Conservation (phyloP, 2,797 vertebrate species). For the Cacajao melanocephalus region DNA sequence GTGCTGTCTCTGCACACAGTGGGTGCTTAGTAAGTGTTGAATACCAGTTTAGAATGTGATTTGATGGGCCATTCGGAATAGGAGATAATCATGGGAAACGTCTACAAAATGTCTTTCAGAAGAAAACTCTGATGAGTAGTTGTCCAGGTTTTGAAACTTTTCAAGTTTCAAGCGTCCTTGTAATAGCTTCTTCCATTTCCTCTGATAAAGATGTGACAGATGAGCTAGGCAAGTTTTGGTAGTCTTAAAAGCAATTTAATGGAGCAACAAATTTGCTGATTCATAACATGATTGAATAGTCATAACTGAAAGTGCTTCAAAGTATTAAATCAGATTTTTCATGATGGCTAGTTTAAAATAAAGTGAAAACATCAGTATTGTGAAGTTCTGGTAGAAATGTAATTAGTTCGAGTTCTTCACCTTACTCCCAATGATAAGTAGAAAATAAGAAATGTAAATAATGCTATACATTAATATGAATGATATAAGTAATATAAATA, state of each 20-base stretch:
- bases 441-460: not conserved
- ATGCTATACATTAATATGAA: not conserved
- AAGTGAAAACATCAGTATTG: not conserved
- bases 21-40: not conserved
- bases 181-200: not conserved
- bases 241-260: constrained; percentile 18
- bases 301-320: constrained; percentile 4
- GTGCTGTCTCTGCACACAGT: constrained; percentile 49
- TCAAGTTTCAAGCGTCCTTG: not conserved
- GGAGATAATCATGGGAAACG: not conserved
- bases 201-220: not conserved
- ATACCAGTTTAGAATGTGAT: not conserved
- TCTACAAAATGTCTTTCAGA: not conserved
- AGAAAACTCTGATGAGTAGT: not conserved
- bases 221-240: constrained; percentile 6
- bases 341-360: constrained; percentile 15
- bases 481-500: not conserved
- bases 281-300: constrained; percentile 44
- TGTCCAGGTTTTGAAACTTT: constrained; percentile 52
- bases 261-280: constrained; percentile 53
- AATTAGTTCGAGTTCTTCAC: not conserved
- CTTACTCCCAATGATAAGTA: not conserved
- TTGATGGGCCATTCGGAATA: not conserved
- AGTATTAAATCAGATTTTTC: constrained; percentile 40
- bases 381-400: not conserved